Base-by-base conservation (phyloP, 1,140 invertebrate genomes). In the Aphelenchoides besseyi region DNA sequence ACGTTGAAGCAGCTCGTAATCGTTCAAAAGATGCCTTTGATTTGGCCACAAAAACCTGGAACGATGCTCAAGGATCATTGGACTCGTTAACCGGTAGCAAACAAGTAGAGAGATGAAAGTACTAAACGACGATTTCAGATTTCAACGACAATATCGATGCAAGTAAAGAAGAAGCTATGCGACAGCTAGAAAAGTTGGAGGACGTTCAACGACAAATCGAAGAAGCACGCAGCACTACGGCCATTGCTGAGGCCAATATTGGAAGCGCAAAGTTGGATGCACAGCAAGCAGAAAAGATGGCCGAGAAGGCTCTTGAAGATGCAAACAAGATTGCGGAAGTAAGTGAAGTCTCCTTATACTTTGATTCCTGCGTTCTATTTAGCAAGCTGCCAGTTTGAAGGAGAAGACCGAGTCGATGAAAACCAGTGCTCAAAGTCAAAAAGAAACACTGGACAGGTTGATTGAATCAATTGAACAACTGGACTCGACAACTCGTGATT, bases 71-170 rank as follows among this genome's bases (percentile, higher is more conserved):
- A 23, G 59, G 77, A n/a, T 74, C 77, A 2, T 68, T 69, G 62
- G 68, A 79, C 30, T 72, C 77, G 16, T 67, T 81, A 33, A 75
- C 54, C 48, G 79, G 77, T 80, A 18, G 62, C 23, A 70, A 66
- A 30, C 9, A 16, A 5, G 12, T 9, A 26, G 8, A 66, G 74
- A 8, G 74, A 67, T 26, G 28, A 72, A 66, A 74, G 71, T 23
- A 72, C 9, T 71, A 8, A 16, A 71, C 8, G 28, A 32, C 74
- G 2, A 12, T 76, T 76, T 28, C 33, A 81, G 79, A 84, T 37
- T 83, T 83, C 72, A 73, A 79, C 26, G 72, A 74, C n/a, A 78
- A 81, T 53, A 69, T 84, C n/a, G 76, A 84, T 28, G 64, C 77
- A 37, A 77, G 69, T 5, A 82, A 82, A 57, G 76, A 55, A 28